Base-by-base conservation (phyloP, 2,888 invertebrate species). In the Caenorhabditis drosophilae region DNA sequence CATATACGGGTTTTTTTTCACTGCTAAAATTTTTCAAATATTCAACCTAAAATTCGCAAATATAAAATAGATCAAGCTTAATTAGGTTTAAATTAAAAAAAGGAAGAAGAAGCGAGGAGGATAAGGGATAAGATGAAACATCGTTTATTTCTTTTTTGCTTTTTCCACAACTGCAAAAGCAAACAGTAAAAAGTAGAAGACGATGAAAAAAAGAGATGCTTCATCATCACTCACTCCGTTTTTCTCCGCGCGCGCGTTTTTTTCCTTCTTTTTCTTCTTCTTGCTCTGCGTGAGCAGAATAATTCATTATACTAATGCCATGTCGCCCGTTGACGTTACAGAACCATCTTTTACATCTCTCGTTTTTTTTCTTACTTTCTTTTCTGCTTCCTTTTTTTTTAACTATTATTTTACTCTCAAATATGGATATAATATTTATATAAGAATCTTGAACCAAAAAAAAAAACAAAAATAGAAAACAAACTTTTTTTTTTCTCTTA, bases 291-390 rank as follows among this genome's bases (percentile, higher is more conserved):
- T 62, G 62, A 62, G 62, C 62, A 45, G 62, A 62, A 62, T 62
- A 62, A 62, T 62, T 62, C 62, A 62, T 62, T 62, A 62, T 62
- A 57, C 62, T 62, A 52, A 62, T 57, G 61, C 61, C 35, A n/a
- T 36, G 36, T n/a, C 7, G 4, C 44, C 27, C 25, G n/a, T 42
- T 42, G 18, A 15, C n/a, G 22, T 15, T 20, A 40, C 46, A 2
- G 18, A 16, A 25, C 12, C 40, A 25, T 31, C 23, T 20, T 26
- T 18, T 41, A 15, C 36, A 18, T 47, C 42, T 44, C 45, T 40
- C 20, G 42, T 31, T 40, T 26, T 49, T 7, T 48, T 25, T 49
- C 46, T 38, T 15, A 25, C 15, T 52, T 27, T 38, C 53, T 52
- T 41, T 35, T 6, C 6, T 31, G 31, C 12, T 31, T 31, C 12